Percentiles rank a stretch among this genome's conserved stretches.
Conservation (phyloP, 2,888 invertebrate genomes). For the Acrobeloides nanus region DNA sequence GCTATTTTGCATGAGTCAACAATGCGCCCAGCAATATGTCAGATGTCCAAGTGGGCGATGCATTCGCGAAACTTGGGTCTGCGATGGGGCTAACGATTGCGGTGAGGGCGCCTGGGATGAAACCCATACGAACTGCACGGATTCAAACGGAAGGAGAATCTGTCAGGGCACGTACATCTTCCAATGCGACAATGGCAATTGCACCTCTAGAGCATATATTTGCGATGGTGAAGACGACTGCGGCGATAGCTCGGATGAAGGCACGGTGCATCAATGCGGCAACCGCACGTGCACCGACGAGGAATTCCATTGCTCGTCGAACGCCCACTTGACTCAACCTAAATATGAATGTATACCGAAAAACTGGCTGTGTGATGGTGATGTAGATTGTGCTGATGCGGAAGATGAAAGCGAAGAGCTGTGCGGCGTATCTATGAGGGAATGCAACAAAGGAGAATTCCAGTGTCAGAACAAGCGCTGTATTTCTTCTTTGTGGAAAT, state of each 20-base stretch:
- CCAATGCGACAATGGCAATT: conserved; percentile 56
- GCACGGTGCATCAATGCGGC: conserved; percentile 56
- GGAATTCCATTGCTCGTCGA: conserved; percentile 56
- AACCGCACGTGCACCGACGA: conserved; percentile 77
- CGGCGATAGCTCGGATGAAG: conserved; percentile 47
- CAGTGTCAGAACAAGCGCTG: conserved; percentile 68
- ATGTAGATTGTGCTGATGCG: conserved; percentile 80
- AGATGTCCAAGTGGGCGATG: conserved; percentile 69
- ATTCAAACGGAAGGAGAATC: conserved; percentile 32
- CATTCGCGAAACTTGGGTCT: conserved; percentile 87
- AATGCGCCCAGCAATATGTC: conserved; percentile 48
- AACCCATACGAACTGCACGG: conserved; percentile 51
- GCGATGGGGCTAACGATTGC: conserved; percentile 90
- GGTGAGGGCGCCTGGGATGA: conserved; percentile 73
- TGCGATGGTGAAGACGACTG: conserved; percentile 52
- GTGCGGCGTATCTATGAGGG: conserved; percentile 54
- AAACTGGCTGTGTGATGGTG: conserved; percentile 91
- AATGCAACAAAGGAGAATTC: conserved; percentile 55
- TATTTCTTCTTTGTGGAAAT: conserved; percentile 83
- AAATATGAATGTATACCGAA: conserved; percentile 69
- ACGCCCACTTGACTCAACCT: conserved; percentile 51
- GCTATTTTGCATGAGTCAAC: conserved; percentile 60
- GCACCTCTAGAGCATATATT: conserved; percentile 51
- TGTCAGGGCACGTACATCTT: conserved; percentile 51
- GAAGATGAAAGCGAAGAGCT: conserved; percentile 64